These are phyloP conservation scores for Bombus picipes DNA, from an alignment of 1,140 invertebrate genomes.

Conservation along the genomic window DNA sequence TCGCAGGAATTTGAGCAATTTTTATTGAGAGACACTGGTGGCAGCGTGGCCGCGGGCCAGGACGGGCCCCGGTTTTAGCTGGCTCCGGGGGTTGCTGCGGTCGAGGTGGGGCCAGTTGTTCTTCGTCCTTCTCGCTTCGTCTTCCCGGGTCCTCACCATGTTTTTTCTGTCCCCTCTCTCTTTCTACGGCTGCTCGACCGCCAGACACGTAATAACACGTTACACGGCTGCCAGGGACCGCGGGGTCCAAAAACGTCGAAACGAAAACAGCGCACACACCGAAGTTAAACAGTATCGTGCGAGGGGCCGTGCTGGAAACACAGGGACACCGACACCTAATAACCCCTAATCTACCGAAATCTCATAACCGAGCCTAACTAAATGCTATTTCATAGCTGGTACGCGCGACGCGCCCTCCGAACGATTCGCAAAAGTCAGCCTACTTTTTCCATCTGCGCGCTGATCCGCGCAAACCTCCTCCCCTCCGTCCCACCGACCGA, in stretches of 20 bases:
- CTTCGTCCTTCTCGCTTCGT: conserved; percentile 8
- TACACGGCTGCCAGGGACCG: conserved; percentile 62
- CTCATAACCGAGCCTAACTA: conserved; percentile 74
- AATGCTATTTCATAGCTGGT: conserved; percentile 70
- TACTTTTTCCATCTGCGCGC: not conserved
- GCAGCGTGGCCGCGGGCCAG: conserved; percentile 53
- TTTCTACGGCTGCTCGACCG: conserved; percentile 55
- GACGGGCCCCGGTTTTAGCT: conserved; percentile 50
- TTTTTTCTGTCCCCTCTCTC: conserved; percentile 31
- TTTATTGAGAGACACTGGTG: conserved; percentile 68
- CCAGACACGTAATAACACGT: conserved; percentile 77
- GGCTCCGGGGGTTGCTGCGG: conserved; percentile 58
- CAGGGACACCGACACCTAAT: conserved; percentile 75
- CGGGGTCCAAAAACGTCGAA: conserved; percentile 70
- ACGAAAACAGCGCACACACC: conserved; percentile 58
- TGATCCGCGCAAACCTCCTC: not conserved
- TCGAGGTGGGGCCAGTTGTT: conserved; percentile 25
- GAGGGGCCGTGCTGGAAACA: conserved; percentile 60
- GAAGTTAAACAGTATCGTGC: conserved; percentile 59
- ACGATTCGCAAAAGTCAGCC: not conserved
- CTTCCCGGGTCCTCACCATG: conserved; percentile 15
- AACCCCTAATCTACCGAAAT: conserved; percentile 74
- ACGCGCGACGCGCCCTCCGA: conserved; percentile 30
- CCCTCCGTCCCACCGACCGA: not conserved
- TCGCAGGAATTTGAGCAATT: conserved; percentile 57